A percentile compares a stretch with the other conserved stretches of the same genome.
phyloP scores from a whole-genome alignment of 64 coral and sea anemone species.

The Orbicella faveolata region DNA sequence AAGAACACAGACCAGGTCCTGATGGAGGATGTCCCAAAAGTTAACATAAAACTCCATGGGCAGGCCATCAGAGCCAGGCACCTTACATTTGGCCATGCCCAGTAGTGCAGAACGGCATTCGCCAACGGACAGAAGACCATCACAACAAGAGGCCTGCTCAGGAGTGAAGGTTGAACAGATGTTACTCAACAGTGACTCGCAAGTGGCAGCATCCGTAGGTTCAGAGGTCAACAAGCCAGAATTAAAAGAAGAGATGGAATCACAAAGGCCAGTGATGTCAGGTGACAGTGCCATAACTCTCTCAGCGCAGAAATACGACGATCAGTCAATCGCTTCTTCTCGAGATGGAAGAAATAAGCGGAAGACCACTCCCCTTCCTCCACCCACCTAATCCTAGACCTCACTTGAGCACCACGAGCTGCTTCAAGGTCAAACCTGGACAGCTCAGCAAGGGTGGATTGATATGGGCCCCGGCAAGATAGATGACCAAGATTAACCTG shows the following conservation, averaged over 20 bases:
- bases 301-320: neutral
- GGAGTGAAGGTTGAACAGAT: neutral
- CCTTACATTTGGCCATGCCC: neutral
- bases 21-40: constrained; percentile 3
- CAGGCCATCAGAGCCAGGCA: neutral
- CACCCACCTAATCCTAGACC: constrained; percentile 4
- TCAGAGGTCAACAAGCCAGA: neutral
- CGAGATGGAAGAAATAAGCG: neutral
- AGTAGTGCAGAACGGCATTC: neutral
- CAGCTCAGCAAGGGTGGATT: neutral
- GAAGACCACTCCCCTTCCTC: constrained; percentile 31
- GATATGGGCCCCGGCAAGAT: neutral
- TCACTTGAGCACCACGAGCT: constrained; percentile 1
- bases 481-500: neutral
- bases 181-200: neutral
- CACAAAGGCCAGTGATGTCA: neutral
- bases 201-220: neutral
- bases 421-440: neutral
- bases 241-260: neutral
- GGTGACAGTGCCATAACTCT: neutral
- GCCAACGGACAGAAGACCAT: neutral
- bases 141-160: neutral
- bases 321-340: neutral
- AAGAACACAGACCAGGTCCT: neutral
- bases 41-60: constrained; percentile 29